Evolutionary conservation across 2,797 vertebrate genomes (phyloP).

Genomic region (Danio albolineatus): DNA sequence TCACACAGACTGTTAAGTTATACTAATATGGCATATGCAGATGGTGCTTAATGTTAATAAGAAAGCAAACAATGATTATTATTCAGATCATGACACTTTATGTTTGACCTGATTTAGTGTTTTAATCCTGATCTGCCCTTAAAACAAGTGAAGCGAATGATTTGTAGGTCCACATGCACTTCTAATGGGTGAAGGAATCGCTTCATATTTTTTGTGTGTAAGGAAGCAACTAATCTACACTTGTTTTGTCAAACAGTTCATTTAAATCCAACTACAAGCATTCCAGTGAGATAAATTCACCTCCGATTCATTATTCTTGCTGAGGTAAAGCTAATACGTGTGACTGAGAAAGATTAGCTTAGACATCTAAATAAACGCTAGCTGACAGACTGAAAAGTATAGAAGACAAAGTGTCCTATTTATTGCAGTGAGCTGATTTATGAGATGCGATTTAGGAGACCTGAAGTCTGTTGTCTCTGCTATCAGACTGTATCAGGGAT

Average conservation of each 20-base stretch:
- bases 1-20: background rate
- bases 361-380: conserved; percentile 5
- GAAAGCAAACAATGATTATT: conserved; percentile 66
- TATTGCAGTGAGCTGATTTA: conserved; percentile 7
- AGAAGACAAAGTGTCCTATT: conserved; percentile 26
- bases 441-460: conserved; percentile 6
- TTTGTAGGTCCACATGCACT: background rate
- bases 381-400: background rate
- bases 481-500: conserved; percentile 28
- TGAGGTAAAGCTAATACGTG: conserved; percentile 4
- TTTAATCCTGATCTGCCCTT: conserved; percentile 72
- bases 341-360: background rate
- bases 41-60: conserved; percentile 58
- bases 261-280: conserved; percentile 6
- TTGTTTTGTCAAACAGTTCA: background rate
- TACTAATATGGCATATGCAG: conserved; percentile 14
- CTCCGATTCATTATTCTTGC: background rate
- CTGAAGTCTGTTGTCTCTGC: conserved; percentile 25
- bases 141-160: conserved; percentile 59
- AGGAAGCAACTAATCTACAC: background rate
- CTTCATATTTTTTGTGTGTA: background rate
- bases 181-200: background rate
- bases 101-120: conserved; percentile 70
- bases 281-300: background rate
- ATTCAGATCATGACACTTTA: conserved; percentile 63